Conservation (phyloP, 2,888 invertebrate genomes). For the Plemyria rubiginata region DNA sequence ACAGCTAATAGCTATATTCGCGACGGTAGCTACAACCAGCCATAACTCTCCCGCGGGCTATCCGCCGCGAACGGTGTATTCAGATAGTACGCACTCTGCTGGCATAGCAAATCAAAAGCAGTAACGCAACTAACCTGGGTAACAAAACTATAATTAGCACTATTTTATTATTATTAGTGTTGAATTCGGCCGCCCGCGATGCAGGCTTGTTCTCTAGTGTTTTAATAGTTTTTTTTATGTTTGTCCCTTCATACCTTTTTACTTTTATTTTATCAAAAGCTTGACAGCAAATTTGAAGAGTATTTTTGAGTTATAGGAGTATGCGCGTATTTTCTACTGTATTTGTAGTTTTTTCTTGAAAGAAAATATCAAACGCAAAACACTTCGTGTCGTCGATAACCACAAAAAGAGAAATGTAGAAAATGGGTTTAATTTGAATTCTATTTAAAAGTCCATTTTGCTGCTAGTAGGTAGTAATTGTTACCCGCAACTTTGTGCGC, state of each 20-base stretch:
- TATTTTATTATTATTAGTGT: too few species aligned
- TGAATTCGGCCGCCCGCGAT: too few species aligned
- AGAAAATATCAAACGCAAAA: not conserved
- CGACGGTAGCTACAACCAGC: constrained; percentile 9
- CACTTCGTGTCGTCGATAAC: not conserved
- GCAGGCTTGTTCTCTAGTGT: too few species aligned
- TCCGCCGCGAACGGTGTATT: constrained; percentile 6
- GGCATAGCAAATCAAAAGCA: constrained; percentile 1
- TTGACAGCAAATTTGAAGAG: too few species aligned
- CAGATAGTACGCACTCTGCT: constrained; percentile 11
- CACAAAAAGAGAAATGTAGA: not conserved
- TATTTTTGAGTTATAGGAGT: too few species aligned
- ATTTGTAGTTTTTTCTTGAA: too few species aligned
- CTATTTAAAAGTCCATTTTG: not conserved
- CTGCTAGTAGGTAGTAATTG: not conserved
- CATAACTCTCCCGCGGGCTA: constrained; percentile 24
- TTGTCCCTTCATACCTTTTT: too few species aligned
- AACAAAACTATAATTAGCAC: too few species aligned
- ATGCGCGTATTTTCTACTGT: too few species aligned
- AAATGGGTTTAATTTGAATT: not conserved
- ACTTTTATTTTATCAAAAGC: too few species aligned
- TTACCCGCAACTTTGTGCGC: not conserved
- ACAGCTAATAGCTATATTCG: not conserved
- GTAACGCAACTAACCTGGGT: not conserved
- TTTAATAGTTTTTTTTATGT: too few species aligned